phyloP scores from a whole-genome alignment of 2,888 invertebrate species.

The Pherbina coryleti region DNA sequence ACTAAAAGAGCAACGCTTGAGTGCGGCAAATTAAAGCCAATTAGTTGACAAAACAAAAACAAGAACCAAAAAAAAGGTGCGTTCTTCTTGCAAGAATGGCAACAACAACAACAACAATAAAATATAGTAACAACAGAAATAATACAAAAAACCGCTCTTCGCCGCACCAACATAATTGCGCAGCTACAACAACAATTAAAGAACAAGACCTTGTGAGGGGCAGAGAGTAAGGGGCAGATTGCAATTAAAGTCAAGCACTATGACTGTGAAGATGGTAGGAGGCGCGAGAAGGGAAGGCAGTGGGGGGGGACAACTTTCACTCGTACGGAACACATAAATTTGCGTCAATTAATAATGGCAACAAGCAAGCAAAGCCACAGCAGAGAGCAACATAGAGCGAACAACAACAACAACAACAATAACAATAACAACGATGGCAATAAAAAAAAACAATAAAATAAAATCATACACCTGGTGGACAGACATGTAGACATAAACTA shows the following conservation, averaged over 20 bases:
- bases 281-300: background rate
- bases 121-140: background rate
- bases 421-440: background rate
- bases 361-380: slow-evolving; percentile 4
- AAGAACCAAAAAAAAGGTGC: background rate
- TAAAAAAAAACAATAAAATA: background rate
- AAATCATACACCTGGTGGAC: background rate
- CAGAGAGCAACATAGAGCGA: background rate
- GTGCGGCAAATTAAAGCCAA: slow-evolving; percentile 18
- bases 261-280: background rate
- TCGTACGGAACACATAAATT: slow-evolving; percentile 63
- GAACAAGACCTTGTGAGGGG: background rate
- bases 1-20: background rate
- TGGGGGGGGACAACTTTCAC: slow-evolving; percentile 41
- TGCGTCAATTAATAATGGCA: slow-evolving; percentile 60
- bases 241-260: background rate
- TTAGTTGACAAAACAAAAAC: background rate
- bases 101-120: background rate
- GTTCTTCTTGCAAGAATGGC: background rate
- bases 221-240: background rate
- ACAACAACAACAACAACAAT: slow-evolving; percentile 26
- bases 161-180: background rate
- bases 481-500: background rate
- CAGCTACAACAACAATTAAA: background rate
- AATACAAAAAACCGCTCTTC: background rate